Base-by-base conservation (phyloP, 2,113 vertebrate species). In the Phoxinus phoxinus region DNA sequence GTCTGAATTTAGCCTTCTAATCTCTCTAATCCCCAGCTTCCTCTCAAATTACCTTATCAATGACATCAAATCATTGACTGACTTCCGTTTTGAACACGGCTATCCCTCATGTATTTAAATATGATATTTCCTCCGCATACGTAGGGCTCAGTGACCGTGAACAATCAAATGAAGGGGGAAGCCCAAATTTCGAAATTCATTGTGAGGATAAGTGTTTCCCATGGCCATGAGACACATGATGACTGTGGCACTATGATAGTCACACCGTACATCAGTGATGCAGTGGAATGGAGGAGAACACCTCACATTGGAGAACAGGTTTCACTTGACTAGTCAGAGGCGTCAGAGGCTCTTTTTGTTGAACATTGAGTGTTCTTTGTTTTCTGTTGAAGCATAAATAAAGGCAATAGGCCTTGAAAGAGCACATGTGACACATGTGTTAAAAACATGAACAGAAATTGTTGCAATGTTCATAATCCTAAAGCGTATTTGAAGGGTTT, bases 341-440 rank as follows among this genome's bases (percentile, higher is more conserved):
- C 4, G 21, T 72, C 48, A 72, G 27, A 23, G 12, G 9, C 21
- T 17, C 79, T 35, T 69, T 69, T 63, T 65, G 37, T 30, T 80
- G 32, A 15, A 59, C 23, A 6, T 15, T 10, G 37, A 63, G 58
- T 46, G 58, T 30, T 25, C 37, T 63, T 80, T 46, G 78, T 83
- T 21, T 35, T 83, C 48, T 72, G 81, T 58, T 58, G 48, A 72
- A 72, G n/a, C 48, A 83, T 67, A 81, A 81, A 81, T 67, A 72
- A 58, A 53, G 13, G 30, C 56, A 56, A 56, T 37, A 15, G 21
- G 19, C 17, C 63, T 71, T 69, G 46, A 71, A 69, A 82, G 63
- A 23, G 10, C 19, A 51, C 48, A 35, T 53, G 3, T 81, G 25
- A 35, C 44, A n/a, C 17, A 23, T 41, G 56, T 80, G 23, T 58